Percentiles rank a stretch among this genome's conserved stretches.
Conservation (phyloP, 30 jellyfish, hydroid and myxozoan species). For the Cassiopea andromeda region DNA sequence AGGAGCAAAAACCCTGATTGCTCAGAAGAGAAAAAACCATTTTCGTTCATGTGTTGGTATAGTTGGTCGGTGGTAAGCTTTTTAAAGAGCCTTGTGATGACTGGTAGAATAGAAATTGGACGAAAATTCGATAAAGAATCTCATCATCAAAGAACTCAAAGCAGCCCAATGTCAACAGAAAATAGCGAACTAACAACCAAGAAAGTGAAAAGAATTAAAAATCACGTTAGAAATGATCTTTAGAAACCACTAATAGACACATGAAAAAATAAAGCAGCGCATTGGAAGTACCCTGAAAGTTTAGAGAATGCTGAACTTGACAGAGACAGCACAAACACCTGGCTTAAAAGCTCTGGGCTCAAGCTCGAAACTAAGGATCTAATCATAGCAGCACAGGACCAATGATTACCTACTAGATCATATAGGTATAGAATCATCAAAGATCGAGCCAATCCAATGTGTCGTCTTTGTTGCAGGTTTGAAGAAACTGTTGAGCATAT, state of each 20-base stretch:
- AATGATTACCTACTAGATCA: background rate
- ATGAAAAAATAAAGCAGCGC: background rate
- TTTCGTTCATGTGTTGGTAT: too few species aligned
- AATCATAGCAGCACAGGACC: background rate
- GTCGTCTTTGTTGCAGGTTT: background rate
- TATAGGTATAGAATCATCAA: background rate
- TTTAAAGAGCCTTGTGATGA: too few species aligned
- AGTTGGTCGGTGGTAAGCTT: too few species aligned
- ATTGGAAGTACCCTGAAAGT: background rate
- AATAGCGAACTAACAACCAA: too few species aligned
- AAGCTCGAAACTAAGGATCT: background rate
- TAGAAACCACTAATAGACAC: background rate
- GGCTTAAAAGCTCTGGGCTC: background rate
- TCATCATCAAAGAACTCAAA: too few species aligned
- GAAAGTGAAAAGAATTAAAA: too few species aligned
- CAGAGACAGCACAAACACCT: background rate
- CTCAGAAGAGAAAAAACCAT: too few species aligned
- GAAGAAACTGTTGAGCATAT: background rate
- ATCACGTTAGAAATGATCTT: too few species aligned
- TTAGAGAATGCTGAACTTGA: background rate
- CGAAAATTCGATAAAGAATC: too few species aligned
- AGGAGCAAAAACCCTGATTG: too few species aligned
- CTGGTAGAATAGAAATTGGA: too few species aligned
- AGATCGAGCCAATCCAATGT: background rate
- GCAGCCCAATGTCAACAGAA: too few species aligned